Evolutionary conservation across 2,113 vertebrate genomes (phyloP), one percentile per base, ranked within the genome.

Genomic region (Oxyruncus cristatus): DNA sequence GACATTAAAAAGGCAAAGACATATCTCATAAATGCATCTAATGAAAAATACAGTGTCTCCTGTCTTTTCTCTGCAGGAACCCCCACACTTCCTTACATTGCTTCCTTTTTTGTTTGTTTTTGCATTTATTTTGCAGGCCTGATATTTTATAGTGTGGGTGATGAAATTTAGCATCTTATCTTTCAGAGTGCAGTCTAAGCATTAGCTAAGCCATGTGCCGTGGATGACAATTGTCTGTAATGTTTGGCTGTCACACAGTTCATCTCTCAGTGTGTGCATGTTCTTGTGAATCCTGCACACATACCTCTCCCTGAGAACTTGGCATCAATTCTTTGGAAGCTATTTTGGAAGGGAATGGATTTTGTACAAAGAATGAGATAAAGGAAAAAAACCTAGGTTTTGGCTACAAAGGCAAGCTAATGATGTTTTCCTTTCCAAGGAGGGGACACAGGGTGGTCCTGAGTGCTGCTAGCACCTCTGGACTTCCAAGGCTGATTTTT

Each of bases 401-500:
- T 65, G 50, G 66, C 85, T 76, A 95, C 82, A 77, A 61, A 87
- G 68, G 32, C 17, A 3, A 73, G 50, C 33, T 82, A 56, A 84
- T 66, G 39, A 70, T 63, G 77, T 44, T 47, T 94, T 94, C 46
- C n/a, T 81, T 85, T 80, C 87, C 79, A 76, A 82, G 70, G 22
- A 85, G 9, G 19, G 76, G 88, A 89, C 58, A 71, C 49, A 24
- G 88, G 66, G 94, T 97, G 92, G 95, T 94, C 85, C 56, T 61
- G 27, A 4, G 0, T 68, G 35, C 39, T 91, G 85, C 73, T 79
- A 89, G 46, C 80, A 77, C 58, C 62, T 65, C 61, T 68, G 10
- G 47, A 41, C 17, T 86, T 75, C 28, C 47, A 39, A 55, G 10
- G 32, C 37, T 66, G 44, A 67, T 50, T 72, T 93, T 66, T 33